Percentiles rank a stretch among this genome's conserved stretches.
Evolutionary conservation across 2,888 invertebrate genomes (phyloP).

Genomic region (Rotaria magnacalcarata): DNA sequence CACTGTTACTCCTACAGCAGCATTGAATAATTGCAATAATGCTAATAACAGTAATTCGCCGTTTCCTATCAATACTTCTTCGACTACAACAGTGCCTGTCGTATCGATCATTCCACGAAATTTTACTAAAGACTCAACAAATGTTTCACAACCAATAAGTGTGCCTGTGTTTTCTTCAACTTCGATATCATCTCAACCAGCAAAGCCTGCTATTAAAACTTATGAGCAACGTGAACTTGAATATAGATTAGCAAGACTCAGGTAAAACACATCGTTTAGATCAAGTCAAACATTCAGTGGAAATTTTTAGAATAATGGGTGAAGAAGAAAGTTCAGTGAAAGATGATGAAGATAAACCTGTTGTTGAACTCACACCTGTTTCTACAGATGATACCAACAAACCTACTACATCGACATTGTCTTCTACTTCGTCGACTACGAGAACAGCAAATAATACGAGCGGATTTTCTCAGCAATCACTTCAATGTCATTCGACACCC

Average conservation of each 20-base stretch:
- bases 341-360: neutral
- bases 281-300: neutral
- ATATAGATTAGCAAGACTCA: neutral
- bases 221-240: slow-evolving; percentile 33
- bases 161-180: neutral
- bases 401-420: neutral
- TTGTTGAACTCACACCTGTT: neutral
- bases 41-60: neutral
- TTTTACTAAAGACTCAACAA: neutral
- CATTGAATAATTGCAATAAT: neutral
- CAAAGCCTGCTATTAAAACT: slow-evolving; percentile 5
- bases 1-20: neutral
- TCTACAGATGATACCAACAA: neutral
- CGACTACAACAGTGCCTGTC: slow-evolving; percentile 5
- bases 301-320: slow-evolving; percentile 3
- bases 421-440: neutral
- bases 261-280: neutral
- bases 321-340: slow-evolving; percentile 20
- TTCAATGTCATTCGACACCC: neutral
- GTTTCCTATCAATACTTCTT: neutral
- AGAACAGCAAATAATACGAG: neutral
- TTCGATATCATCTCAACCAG: neutral
- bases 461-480: neutral
- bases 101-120: slow-evolving; percentile 34
- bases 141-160: neutral